Percentiles rank a stretch among this genome's conserved stretches.
Evolutionary conservation across 2,888 invertebrate genomes (phyloP).

Genomic region (Tiliacea aurago): DNA sequence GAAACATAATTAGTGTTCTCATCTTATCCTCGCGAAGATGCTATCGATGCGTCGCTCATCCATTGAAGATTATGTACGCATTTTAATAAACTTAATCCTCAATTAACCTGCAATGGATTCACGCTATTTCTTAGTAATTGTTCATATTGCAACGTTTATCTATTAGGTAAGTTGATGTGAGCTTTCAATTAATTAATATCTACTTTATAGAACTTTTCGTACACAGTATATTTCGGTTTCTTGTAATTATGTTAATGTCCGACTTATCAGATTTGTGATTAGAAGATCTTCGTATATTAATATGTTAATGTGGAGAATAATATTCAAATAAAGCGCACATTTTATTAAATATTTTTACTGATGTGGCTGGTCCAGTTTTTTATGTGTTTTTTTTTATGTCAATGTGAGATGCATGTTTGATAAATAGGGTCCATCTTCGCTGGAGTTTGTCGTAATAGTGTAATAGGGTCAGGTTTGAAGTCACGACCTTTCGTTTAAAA

Average conservation of each 20-base stretch:
- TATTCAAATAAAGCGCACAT: slow-evolving; percentile 42
- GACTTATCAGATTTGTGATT: slow-evolving; percentile 61
- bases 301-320: slow-evolving; percentile 54
- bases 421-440: neutral
- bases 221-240: slow-evolving; percentile 51
- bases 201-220: slow-evolving; percentile 54
- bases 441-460: slow-evolving; percentile 32
- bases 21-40: slow-evolving; percentile 78
- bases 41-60: slow-evolving; percentile 73
- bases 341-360: slow-evolving; percentile 44
- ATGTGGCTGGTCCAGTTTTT: slow-evolving; percentile 36
- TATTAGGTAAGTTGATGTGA: slow-evolving; percentile 55
- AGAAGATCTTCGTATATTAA: slow-evolving; percentile 46
- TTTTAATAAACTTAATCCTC: slow-evolving; percentile 52
- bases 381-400: slow-evolving; percentile 2
- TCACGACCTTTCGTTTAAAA: slow-evolving; percentile 50
- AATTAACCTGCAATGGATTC: slow-evolving; percentile 61
- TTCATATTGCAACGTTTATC: slow-evolving; percentile 58
- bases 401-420: slow-evolving; percentile 18
- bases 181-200: slow-evolving; percentile 63
- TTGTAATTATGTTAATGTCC: slow-evolving; percentile 57
- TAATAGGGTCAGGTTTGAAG: slow-evolving; percentile 42
- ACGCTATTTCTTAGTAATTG: slow-evolving; percentile 39
- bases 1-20: slow-evolving; percentile 89
- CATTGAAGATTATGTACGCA: slow-evolving; percentile 72